These are phyloP conservation scores for Arothron firmamentum DNA, from an alignment of 2,113 vertebrate genomes.

Conservation along the genomic window DNA sequence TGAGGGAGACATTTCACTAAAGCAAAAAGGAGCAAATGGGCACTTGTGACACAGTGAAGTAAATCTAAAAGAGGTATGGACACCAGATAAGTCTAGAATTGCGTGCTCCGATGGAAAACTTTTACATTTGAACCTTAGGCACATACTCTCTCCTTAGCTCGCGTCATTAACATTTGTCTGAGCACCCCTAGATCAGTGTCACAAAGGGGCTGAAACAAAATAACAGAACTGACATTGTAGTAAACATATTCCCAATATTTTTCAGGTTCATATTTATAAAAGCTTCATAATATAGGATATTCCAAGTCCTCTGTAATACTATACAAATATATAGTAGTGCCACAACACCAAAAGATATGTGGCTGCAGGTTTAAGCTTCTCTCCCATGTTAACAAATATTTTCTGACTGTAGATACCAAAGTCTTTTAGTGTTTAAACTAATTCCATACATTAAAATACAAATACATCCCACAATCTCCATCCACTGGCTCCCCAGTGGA, in stretches of 20 bases:
- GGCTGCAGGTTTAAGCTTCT: conserved; percentile 24
- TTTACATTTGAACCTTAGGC: conserved; percentile 32
- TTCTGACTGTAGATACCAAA: conserved; percentile 35
- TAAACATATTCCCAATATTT: conserved; percentile 17
- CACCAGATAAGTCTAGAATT: conserved; percentile 13
- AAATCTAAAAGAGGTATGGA: conserved; percentile 5
- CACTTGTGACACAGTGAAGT: conserved; percentile 8
- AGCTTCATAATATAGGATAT: not conserved
- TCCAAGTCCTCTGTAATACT: not conserved
- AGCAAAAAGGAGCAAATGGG: conserved; percentile 25
- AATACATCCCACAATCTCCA: conserved; percentile 23
- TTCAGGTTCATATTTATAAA: conserved; percentile 2
- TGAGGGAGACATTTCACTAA: conserved; percentile 23
- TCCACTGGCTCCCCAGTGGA: conserved; percentile 21
- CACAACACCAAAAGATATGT: conserved; percentile 36
- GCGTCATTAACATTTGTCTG: not conserved
- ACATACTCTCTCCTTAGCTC: conserved; percentile 18
- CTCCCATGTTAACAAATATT: conserved; percentile 30
- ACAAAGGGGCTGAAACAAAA: not conserved
- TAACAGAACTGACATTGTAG: conserved; percentile 13
- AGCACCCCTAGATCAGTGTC: conserved; percentile 17
- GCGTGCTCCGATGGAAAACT: conserved; percentile 18
- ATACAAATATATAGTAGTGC: conserved; percentile 17
- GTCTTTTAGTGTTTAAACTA: conserved; percentile 43
- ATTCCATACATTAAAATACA: conserved; percentile 44